These are phyloP conservation scores for Atherinosoma microstoma DNA, from an alignment of 2,797 vertebrate genomes.

Conservation along the genomic window DNA sequence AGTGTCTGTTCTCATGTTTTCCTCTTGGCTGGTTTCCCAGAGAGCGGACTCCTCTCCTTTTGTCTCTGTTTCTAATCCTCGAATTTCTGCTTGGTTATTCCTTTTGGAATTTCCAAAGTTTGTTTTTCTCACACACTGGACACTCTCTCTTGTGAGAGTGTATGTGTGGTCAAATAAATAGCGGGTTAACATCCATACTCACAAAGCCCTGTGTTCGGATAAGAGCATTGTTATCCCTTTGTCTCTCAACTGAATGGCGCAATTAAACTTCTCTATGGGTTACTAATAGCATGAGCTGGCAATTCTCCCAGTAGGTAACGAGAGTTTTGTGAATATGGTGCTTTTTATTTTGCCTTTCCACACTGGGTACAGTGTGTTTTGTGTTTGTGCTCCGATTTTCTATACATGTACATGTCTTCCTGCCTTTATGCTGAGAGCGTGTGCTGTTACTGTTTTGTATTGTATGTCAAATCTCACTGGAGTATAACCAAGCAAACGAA, in stretches of 20 bases:
- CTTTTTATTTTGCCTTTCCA: conserved; percentile 46
- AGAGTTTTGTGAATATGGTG: conserved; percentile 65
- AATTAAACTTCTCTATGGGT: conserved; percentile 54
- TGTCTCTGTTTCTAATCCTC: conserved; percentile 48
- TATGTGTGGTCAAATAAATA: conserved; percentile 45
- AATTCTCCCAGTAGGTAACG: conserved; percentile 46
- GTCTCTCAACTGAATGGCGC: conserved; percentile 61
- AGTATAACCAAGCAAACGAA: conserved; percentile 46
- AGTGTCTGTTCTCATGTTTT: conserved; percentile 60
- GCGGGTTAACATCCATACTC: conserved; percentile 62
- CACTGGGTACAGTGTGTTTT: conserved; percentile 26
- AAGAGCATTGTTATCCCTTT: conserved; percentile 62
- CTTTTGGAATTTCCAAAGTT: conserved; percentile 51
- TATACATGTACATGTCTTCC: conserved; percentile 50
- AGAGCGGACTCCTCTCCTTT: conserved; percentile 32
- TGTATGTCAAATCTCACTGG: conserved; percentile 31
- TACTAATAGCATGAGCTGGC: conserved; percentile 73
- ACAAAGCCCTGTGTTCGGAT: conserved; percentile 67
- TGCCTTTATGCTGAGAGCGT: conserved; percentile 26
- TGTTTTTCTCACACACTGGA: conserved; percentile 39
- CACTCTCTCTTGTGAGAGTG: conserved; percentile 47
- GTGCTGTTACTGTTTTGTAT: conserved; percentile 34
- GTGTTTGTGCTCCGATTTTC: conserved; percentile 29
- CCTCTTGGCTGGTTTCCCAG: conserved; percentile 47
- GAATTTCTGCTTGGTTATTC: conserved; percentile 55